Percentiles rank a stretch among this genome's conserved stretches.
Evolutionary conservation across 2,797 vertebrate species (phyloP).

Genomic region (Paramormyrops hopkinsi): DNA sequence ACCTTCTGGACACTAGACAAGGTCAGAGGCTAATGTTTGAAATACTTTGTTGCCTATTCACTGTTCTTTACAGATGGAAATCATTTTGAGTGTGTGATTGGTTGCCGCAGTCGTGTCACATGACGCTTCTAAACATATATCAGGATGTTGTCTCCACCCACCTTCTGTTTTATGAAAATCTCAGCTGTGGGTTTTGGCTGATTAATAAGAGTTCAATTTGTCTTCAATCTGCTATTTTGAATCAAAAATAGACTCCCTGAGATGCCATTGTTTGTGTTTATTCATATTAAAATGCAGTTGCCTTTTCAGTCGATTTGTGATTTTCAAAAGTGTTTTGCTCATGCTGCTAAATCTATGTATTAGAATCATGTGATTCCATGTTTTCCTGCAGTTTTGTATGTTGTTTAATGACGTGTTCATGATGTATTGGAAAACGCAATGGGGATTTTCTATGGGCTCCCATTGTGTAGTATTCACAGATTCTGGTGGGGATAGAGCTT

Average conservation of each 20-base stretch:
- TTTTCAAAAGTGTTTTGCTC: constrained; percentile 10
- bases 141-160: constrained; percentile 27
- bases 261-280: background rate
- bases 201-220: background rate
- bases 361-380: background rate
- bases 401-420: background rate
- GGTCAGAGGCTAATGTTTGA: constrained; percentile 38
- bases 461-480: background rate
- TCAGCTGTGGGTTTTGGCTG: background rate
- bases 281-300: background rate
- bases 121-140: constrained; percentile 38
- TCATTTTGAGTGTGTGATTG: constrained; percentile 29
- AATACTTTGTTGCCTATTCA: constrained; percentile 48
- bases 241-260: background rate
- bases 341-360: constrained; percentile 2
- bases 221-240: background rate
- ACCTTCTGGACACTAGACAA: background rate
- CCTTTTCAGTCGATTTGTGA: background rate
- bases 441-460: background rate
- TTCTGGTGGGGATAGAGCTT: background rate
- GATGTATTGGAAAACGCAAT: background rate
- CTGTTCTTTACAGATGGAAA: constrained; percentile 30
- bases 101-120: constrained; percentile 40
- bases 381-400: background rate
- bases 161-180: background rate